A percentile compares a stretch with the other conserved stretches of the same genome.
phyloP scores from a whole-genome alignment of 1,140 invertebrate species.

The Drosophila dunni region DNA sequence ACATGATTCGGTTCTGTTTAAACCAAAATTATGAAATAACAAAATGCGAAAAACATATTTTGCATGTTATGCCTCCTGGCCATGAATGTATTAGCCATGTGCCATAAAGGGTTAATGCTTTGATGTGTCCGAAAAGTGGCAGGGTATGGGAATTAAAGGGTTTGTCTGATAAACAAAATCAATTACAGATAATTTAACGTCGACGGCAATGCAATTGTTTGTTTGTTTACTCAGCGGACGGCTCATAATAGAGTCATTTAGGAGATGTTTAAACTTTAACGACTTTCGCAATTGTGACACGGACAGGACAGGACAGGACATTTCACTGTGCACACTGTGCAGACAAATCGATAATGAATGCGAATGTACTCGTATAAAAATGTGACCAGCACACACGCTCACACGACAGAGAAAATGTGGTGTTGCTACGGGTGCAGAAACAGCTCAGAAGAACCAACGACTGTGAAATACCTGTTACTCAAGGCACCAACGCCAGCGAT shows the following conservation, averaged over 20 bases:
- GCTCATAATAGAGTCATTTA: conserved; percentile 77
- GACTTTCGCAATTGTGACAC: conserved; percentile 36
- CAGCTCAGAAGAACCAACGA: conserved; percentile 9
- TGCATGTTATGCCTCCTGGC: conserved; percentile 45
- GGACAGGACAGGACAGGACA: conserved; percentile 37
- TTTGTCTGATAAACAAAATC: conserved; percentile 73
- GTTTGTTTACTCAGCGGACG: conserved; percentile 44
- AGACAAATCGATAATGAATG: conserved; percentile 76
- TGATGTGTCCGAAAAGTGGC: conserved; percentile 4
- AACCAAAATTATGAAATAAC: conserved; percentile 62
- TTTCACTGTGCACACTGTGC: conserved; percentile 4
- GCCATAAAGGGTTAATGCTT: conserved; percentile 42
- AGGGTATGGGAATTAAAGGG: not conserved
- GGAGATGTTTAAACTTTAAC: conserved; percentile 73
- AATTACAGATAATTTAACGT: conserved; percentile 80
- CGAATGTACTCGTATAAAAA: conserved; percentile 44
- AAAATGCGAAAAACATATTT: conserved; percentile 55
- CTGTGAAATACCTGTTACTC: too few species aligned
- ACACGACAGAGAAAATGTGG: not conserved
- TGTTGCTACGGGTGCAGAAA: conserved; percentile 39
- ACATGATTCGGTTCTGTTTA: conserved; percentile 33
- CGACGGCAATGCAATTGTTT: conserved; percentile 44
- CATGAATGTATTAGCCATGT: conserved; percentile 27
- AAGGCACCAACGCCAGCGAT: too few species aligned
- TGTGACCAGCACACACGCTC: conserved; percentile 38